Conservation (phyloP, 2,888 invertebrate genomes). For the Phortica magna region DNA sequence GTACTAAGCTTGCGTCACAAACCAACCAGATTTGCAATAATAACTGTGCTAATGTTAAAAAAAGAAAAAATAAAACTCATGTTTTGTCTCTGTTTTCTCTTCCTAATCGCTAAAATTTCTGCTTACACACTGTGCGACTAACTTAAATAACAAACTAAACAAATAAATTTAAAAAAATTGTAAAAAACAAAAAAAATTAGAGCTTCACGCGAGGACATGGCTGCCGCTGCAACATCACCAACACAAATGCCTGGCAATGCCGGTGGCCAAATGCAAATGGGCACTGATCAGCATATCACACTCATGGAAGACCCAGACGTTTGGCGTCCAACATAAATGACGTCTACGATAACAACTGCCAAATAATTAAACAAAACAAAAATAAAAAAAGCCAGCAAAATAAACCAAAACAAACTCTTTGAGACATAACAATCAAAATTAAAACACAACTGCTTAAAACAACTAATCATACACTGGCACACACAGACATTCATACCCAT, state of each 20-base stretch:
- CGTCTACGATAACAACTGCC: conserved; percentile 56
- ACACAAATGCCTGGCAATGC: conserved; percentile 82
- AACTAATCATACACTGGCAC: conserved; percentile 35
- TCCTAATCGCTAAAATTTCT: conserved; percentile 57
- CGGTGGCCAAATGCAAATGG: conserved; percentile 77
- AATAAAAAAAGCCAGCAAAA: conserved; percentile 39
- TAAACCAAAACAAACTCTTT: conserved; percentile 29
- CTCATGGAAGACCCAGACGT: conserved; percentile 96
- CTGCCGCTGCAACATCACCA: conserved; percentile 86
- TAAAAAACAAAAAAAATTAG: conserved; percentile 77
- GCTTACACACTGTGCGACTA: conserved; percentile 58
- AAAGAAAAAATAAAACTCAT: not conserved
- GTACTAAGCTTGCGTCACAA: not conserved
- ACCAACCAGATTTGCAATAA: conserved; percentile 2
- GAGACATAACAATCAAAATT: conserved; percentile 36
- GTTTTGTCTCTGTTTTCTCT: conserved; percentile 62
- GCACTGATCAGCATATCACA: conserved; percentile 84
- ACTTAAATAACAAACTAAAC: conserved; percentile 47
- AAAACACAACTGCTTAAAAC: conserved; percentile 32
- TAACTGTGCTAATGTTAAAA: conserved; percentile 54
- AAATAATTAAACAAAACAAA: conserved; percentile 43
- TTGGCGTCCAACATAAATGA: conserved; percentile 92
- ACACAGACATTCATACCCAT: conserved; percentile 23
- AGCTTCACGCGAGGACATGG: conserved; percentile 91
- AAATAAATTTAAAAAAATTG: conserved; percentile 30